Conservation (phyloP, 2,888 invertebrate species). For the Idaea aversata region DNA sequence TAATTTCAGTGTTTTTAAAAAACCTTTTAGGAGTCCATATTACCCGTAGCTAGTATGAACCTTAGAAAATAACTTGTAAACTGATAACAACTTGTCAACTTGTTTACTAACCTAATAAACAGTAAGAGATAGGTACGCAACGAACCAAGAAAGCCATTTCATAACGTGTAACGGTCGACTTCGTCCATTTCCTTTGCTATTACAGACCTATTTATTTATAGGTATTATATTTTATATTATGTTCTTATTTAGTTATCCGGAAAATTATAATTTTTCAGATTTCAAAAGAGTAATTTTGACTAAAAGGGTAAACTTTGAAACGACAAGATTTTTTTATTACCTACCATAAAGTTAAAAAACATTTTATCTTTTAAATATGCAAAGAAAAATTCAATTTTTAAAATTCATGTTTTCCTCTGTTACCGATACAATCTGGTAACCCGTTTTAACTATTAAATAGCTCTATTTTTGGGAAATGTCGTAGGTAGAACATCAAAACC, state of each 20-base stretch:
- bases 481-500: background rate
- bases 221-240: background rate
- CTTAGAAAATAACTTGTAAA: no score
- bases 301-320: no score
- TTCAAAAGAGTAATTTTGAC: no score
- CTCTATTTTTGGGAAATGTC: no score
- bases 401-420: background rate
- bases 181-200: constrained; percentile 9
- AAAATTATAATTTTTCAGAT: background rate
- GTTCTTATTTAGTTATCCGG: background rate
- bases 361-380: no score
- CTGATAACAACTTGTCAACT: background rate
- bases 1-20: no score
- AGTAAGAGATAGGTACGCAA: constrained; percentile 3
- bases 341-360: no score
- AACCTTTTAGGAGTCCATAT: no score
- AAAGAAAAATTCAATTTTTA: background rate
- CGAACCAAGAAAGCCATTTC: constrained; percentile 26
- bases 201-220: background rate
- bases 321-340: no score
- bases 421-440: no score
- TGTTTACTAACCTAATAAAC: background rate
- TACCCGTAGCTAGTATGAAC: no score
- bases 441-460: no score
- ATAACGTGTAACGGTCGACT: constrained; percentile 22